These are phyloP conservation scores for Catharus minimus DNA, from an alignment of 2,113 vertebrate genomes.

Conservation along the genomic window DNA sequence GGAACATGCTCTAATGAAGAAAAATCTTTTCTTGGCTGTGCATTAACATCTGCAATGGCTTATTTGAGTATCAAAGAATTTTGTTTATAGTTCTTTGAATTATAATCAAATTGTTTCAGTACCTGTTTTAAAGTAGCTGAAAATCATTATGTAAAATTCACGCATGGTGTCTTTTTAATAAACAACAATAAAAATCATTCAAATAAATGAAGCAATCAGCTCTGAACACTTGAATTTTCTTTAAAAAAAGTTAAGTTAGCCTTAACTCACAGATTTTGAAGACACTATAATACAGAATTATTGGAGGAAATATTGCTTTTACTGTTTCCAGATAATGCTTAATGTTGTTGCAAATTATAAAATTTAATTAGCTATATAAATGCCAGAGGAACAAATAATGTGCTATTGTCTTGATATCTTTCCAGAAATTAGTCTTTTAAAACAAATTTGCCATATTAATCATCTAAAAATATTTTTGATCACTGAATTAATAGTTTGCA, in stretches of 20 bases:
- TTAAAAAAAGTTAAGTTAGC: constrained; percentile 51
- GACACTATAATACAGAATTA: constrained; percentile 55
- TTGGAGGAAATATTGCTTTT: constrained; percentile 74
- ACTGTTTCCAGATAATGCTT: constrained; percentile 82
- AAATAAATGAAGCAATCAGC: constrained; percentile 41
- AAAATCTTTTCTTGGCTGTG: background rate
- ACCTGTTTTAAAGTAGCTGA: background rate
- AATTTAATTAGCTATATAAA: constrained; percentile 99
- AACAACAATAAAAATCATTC: constrained; percentile 30
- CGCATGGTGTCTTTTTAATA: constrained; percentile 20
- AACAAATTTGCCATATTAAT: constrained; percentile 99
- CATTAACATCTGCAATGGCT: background rate
- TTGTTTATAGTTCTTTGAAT: background rate
- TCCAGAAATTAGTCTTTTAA: constrained; percentile 99
- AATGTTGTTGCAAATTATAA: constrained; percentile 90
- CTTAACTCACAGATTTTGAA: constrained; percentile 75
- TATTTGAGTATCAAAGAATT: constrained; percentile 8
- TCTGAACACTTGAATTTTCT: constrained; percentile 27
- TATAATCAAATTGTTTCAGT: background rate
- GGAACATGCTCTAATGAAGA: background rate
- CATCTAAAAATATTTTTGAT: constrained; percentile 99
- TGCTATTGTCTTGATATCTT: constrained; percentile 99
- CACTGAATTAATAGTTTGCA: constrained; percentile 98
- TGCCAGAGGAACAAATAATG: constrained; percentile 92
- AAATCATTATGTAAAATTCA: background rate